phyloP scores from a whole-genome alignment of 2,113 vertebrate genomes.

The Poecilia latipinna region DNA sequence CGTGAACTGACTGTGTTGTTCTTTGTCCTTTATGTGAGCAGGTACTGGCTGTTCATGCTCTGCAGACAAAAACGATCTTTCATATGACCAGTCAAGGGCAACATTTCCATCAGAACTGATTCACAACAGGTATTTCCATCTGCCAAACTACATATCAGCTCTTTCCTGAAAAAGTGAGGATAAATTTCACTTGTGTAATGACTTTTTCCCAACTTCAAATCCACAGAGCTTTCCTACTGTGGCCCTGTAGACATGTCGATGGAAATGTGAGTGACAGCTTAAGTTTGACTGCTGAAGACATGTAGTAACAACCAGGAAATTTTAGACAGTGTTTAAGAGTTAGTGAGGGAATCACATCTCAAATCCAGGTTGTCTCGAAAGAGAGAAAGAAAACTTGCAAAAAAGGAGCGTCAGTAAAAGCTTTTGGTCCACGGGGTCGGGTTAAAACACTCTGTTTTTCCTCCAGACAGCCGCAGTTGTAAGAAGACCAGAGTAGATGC shows the following conservation, averaged over 20 bases:
- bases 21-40: not conserved
- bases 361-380: constrained; percentile 4
- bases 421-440: constrained; percentile 2
- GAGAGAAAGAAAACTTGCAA: not conserved
- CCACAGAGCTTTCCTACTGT: not conserved
- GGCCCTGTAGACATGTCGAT: not conserved
- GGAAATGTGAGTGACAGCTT: not conserved
- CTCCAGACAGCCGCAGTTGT: not conserved
- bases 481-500: constrained; percentile 26
- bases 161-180: not conserved
- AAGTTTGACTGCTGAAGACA: no score
- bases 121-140: not conserved
- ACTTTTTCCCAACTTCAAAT: not conserved
- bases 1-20: not conserved
- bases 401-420: constrained; percentile 31
- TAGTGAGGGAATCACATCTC: not conserved
- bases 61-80: not conserved
- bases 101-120: not conserved
- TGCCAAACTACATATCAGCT: not conserved
- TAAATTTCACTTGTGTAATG: not conserved
- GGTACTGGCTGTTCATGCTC: not conserved
- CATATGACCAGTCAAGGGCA: not conserved
- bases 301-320: not conserved
- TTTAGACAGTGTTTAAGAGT: not conserved
- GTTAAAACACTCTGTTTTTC: constrained; percentile 15